Evolutionary conservation across 2,888 invertebrate genomes (phyloP), one percentile per base, ranked within the genome.

Genomic region (Allygus modestus): DNA sequence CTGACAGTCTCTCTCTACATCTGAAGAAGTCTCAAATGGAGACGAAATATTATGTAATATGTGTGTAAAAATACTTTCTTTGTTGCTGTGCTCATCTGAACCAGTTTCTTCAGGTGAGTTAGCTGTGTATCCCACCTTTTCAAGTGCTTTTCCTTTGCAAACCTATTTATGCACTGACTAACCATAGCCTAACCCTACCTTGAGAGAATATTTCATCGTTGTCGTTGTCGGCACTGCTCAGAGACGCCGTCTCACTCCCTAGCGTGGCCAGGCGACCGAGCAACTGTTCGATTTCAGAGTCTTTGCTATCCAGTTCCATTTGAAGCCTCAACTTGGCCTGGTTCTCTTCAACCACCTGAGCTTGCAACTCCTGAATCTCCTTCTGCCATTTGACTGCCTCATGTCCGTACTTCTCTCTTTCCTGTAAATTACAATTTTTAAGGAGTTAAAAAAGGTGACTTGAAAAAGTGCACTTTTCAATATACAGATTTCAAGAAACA

Each of bases 221-320:
- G 89, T 97, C 97, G 82, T 96, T 96, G 89, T 97, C 97, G 4
- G 96, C 96, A 15, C 97, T 98, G 86, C 97, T 97, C 86, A 98
- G 93, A 1, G 97, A 98, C 0, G 97, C 97, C 0, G 97, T 97
- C 91, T 98, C 98, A 88, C 95, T 95, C 87, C 95, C 95, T 51
- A 95, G 90, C 1, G 95, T 93, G 5, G 95, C 94, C 82, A 98
- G 91, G 90, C 97, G 97, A 90, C 96, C 95, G 89, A 96, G 96
- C 65, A 98, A 91, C 89, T 97, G 96, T 91, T 99, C 98, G 87
- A 99, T 97, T 91, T 99, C 98, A 0, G 96, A 97, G 90, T 99
- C 98, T 91, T 98, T 99, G 89, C 97, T 97, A 91, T 98, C 98
- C 86, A 98, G 93, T 92, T 99, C 99, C 98, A 98, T 98, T 90